Evolutionary conservation across 2,797 vertebrate species (phyloP), one percentile per base, ranked within the genome.

Genomic region (Novumbra hubbsi): DNA sequence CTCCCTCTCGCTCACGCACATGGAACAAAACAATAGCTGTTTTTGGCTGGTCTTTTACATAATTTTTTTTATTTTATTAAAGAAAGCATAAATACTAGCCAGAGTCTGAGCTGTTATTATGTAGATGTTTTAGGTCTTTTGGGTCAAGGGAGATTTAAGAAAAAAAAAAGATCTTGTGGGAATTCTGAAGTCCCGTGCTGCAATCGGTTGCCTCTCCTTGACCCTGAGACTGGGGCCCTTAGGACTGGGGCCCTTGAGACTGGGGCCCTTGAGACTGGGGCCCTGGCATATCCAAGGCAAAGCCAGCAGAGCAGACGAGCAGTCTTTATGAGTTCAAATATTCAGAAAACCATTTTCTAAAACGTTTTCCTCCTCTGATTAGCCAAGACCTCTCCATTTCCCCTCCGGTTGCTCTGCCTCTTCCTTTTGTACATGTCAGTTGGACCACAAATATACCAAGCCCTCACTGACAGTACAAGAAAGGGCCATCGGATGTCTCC

Each of bases 401-500:
- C 63, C 30, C 17, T 7, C 30, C 63, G 32, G 27, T 64, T 4
- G 63, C 52, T 55, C 17, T 24, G 52, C 9, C 45, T 16, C 67
- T 57, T 27, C 57, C 14, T 8, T 21, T 41, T 19, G 21, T 45
- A 41, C 72, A 69, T 72, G 70, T 77, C 73, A 64, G 7, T 64
- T 17, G 57, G 68, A 77, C 72, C 71, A 66, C 77, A 79, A 79
- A 82, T 79, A 84, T 83, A 78, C 76, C 71, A 24, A 50, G 81
- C 76, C 41, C 72, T 80, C 83, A 81, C 80, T 85, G 83, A 86
- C 88, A 88, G 84, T 80, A 79, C 76, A 79, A 83, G 82, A 78
- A 72, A 73, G 74, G 73, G 70, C 76, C 81, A 82, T 83, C 68
- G 75, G 72, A 84, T 83, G 84, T 78, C 74, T 82, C 68, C 84